These are phyloP conservation scores for Dolichomitus sp. DNA, from an alignment of 2,888 invertebrate genomes.

Conservation along the genomic window DNA sequence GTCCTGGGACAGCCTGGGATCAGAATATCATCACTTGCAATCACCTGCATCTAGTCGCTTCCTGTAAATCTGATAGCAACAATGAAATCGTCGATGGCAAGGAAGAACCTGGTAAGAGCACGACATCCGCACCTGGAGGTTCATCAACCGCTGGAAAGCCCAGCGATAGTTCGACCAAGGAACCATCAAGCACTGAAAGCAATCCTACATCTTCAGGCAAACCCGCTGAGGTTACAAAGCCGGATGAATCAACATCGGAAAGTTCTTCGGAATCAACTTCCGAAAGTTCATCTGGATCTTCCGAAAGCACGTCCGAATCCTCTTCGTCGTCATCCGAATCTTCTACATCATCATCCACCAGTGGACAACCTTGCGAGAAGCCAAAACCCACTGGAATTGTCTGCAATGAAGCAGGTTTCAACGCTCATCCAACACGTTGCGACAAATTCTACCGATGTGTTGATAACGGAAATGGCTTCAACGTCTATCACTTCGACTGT, in stretches of 20 bases:
- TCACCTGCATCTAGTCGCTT: constrained; percentile 85
- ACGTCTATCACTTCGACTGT: constrained; percentile 90
- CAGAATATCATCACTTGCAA: constrained; percentile 90
- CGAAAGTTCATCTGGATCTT: constrained; percentile 17
- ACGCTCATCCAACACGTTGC: constrained; percentile 88
- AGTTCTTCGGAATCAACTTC: constrained; percentile 38
- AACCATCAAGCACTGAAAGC: constrained; percentile 27
- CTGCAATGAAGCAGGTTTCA: constrained; percentile 89
- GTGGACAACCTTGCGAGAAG: constrained; percentile 48
- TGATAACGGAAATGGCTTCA: constrained; percentile 89
- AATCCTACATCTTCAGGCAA: constrained; percentile 19
- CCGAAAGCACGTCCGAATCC: constrained; percentile 47
- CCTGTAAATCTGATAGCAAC: constrained; percentile 70
- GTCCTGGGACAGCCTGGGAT: constrained; percentile 93
- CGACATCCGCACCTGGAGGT: constrained; percentile 15
- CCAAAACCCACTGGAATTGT: constrained; percentile 75
- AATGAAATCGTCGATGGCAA: constrained; percentile 53
- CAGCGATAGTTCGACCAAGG: constrained; percentile 13
- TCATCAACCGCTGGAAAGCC: constrained; percentile 29
- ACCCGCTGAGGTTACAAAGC: constrained; percentile 23
- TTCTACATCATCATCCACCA: constrained; percentile 47
- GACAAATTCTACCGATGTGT: constrained; percentile 91
- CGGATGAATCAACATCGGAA: constrained; percentile 26
- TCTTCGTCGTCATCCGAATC: constrained; percentile 24
- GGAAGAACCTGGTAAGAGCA: constrained; percentile 8